These are phyloP conservation scores for Timema podura DNA, from an alignment of 2,888 invertebrate species.

Conservation along the genomic window DNA sequence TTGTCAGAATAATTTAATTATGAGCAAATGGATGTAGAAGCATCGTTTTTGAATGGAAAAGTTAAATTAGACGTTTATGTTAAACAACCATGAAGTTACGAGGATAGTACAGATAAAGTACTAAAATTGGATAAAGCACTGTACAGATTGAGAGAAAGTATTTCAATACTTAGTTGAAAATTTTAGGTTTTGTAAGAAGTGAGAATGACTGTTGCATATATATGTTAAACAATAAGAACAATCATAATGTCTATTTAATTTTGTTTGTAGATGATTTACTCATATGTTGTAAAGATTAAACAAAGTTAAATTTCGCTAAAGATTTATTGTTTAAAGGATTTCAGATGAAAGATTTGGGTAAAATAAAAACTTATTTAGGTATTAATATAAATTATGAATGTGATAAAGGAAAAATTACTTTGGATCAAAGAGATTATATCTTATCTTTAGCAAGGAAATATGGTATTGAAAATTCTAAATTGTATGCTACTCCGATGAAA, in stretches of 20 bases:
- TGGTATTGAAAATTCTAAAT: too few species aligned
- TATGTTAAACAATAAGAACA: background rate
- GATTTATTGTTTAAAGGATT: constrained; percentile 11
- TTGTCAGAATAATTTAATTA: constrained; percentile 9
- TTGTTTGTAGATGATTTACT: background rate
- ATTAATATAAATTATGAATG: too few species aligned
- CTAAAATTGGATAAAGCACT: background rate
- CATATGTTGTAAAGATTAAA: constrained; percentile 5
- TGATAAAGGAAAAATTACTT: too few species aligned
- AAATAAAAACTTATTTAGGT: constrained; percentile 20
- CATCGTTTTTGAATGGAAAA: background rate
- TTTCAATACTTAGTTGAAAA: background rate
- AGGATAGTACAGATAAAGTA: background rate
- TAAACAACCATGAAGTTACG: background rate
- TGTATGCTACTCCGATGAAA: too few species aligned
- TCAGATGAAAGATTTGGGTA: constrained; percentile 1
- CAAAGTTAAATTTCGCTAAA: background rate
- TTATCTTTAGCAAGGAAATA: background rate
- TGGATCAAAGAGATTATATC: background rate
- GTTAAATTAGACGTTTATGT: background rate
- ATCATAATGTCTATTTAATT: background rate
- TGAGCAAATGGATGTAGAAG: background rate
- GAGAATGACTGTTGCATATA: background rate
- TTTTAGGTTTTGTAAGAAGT: background rate
- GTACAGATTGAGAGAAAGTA: background rate